Conservation (phyloP, 30 jellyfish, hydroid and myxozoan genomes). For the Aurelia sp. region DNA sequence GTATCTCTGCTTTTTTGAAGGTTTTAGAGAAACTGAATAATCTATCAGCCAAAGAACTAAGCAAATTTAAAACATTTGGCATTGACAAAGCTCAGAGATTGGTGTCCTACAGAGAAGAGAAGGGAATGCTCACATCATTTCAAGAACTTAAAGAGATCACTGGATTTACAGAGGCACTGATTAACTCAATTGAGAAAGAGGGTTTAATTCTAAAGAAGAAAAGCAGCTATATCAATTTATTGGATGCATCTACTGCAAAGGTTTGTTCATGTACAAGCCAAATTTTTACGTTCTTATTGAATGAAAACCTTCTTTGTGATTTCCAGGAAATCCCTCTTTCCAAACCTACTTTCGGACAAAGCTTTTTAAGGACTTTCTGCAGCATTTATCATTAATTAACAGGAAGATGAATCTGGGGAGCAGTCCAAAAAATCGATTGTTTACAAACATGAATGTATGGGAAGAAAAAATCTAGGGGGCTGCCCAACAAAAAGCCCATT, state of each 20-base stretch:
- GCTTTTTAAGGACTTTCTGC: no score
- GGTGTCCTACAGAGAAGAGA: slow-evolving; percentile 27
- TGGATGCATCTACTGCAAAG: slow-evolving; percentile 26
- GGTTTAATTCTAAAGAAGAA: slow-evolving; percentile 30
- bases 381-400: no score
- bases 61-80: slow-evolving; percentile 41
- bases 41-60: slow-evolving; percentile 9
- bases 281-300: no score
- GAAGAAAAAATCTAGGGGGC: no score
- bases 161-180: slow-evolving; percentile 37
- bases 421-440: no score
- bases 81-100: slow-evolving; percentile 39
- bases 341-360: no score
- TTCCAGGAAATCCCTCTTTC: no score
- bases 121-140: slow-evolving; percentile 23
- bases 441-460: no score
- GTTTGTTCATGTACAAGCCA: not conserved
- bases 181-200: slow-evolving; percentile 8
- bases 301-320: no score
- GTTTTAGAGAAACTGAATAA: slow-evolving; percentile 26
- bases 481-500: no score
- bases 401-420: no score
- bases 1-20: not conserved
- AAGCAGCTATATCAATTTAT: not conserved
- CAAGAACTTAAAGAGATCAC: slow-evolving; percentile 23